A percentile compares a stretch with the other conserved stretches of the same genome.
Evolutionary conservation across 2,797 vertebrate species (phyloP).

Genomic region (Pelochelys cantorii): DNA sequence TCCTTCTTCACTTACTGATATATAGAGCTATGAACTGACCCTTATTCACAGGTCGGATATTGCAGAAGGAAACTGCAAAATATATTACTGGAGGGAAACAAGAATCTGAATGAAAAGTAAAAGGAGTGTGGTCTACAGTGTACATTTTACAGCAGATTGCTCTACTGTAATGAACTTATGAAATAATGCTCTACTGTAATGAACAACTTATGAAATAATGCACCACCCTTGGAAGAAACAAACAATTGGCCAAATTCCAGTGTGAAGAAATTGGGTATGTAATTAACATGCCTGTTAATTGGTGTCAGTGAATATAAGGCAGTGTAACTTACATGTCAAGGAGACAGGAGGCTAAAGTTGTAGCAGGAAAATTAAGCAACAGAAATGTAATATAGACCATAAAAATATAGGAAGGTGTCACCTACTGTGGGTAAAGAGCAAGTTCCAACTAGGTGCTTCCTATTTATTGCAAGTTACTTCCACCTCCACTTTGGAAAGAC

Average conservation of each 20-base stretch:
- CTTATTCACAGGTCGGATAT: not conserved
- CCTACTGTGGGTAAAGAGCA: not conserved
- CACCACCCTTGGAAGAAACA: not conserved
- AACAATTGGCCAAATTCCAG: slow-evolving; percentile 3
- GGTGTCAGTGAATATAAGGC: not conserved
- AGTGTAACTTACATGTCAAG: not conserved
- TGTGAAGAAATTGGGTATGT: slow-evolving; percentile 21
- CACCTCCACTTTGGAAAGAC: not conserved
- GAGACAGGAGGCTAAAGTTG: not conserved
- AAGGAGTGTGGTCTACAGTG: not conserved
- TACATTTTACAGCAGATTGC: not conserved
- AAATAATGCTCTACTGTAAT: not conserved
- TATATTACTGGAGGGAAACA: not conserved
- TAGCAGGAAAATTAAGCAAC: not conserved
- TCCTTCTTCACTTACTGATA: slow-evolving; percentile 17
- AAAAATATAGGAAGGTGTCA: not conserved
- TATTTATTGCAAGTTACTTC: not conserved
- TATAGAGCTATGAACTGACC: not conserved
- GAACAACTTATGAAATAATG: slow-evolving; percentile 15
- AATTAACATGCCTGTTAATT: not conserved
- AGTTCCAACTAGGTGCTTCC: not conserved
- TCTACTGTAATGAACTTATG: not conserved
- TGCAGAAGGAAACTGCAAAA: not conserved
- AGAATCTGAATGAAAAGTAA: slow-evolving; percentile 3
- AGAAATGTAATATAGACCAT: not conserved